Evolutionary conservation across 2,888 invertebrate species (phyloP), one percentile per base, ranked within the genome.

Genomic region (Callyntrura sp.): DNA sequence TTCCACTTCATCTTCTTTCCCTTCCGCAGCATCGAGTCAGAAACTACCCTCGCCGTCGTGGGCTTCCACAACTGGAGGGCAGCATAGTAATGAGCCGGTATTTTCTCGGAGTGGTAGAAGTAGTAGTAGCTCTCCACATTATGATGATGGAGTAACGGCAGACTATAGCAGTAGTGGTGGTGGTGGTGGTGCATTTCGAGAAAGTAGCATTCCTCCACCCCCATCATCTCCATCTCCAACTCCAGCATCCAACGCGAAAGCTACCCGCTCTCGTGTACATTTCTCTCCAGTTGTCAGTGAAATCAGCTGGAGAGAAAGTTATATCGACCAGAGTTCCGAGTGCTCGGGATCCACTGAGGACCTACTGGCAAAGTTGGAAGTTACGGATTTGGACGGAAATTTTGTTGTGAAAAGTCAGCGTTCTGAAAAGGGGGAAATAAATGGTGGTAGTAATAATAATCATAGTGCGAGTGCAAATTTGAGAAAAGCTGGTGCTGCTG

Each of bases 251-350:
- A 57, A 57, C 57, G 62, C 83, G 48, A 91, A 91, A 90, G 90
- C 90, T 8, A 91, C 90, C 17, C 90, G 91, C 65, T 90, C 91
- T 76, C 92, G 92, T 25, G 93, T 93, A 20, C 92, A 92, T 81
- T 93, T 93, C 62, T 91, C 90, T 86, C 93, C 93, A 43, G 93
- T 93, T 17, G 93, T 93, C 17, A 92, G 92, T 28, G 91, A 91
- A 85, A 91, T 91, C 89, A 91, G 83, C 78, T 91, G 91, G 89
- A 85, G 89, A 57, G 88, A 89, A 83, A 93, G 92, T 79, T 93
- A 93, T 89, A 93, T 92, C 81, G 93, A 93, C 78, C 93, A 92
- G 82, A 90, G 91, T 57, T 92, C 92, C 20, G 92, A 93, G 55
- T 91, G 83, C 83, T 92, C 92, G 8, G 92, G 91, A 6, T 92